A percentile compares a stretch with the other conserved stretches of the same genome.
phyloP scores from a whole-genome alignment of 2,888 invertebrate species.

The Gymnocheta viridis region DNA sequence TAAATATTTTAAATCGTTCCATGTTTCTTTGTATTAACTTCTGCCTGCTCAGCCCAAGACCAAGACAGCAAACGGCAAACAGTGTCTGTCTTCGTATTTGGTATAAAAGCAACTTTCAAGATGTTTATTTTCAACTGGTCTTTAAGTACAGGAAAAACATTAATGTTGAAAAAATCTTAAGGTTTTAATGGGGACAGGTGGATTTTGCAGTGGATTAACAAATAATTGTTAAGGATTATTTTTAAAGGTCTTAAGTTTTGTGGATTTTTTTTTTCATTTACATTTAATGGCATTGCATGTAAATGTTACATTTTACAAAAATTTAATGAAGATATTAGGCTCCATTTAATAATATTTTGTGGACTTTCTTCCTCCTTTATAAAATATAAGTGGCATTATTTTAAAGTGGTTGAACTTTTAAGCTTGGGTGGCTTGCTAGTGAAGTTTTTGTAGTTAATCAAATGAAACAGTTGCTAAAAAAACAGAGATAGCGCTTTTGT shows the following conservation, averaged over 20 bases:
- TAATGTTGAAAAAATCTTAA: constrained; percentile 28
- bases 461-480: neutral
- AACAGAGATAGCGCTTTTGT: too few relatives aligned
- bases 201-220: constrained; percentile 64
- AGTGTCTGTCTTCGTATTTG: neutral
- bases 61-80: neutral
- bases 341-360: constrained; percentile 29
- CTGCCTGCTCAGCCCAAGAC: neutral
- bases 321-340: constrained; percentile 46
- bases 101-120: neutral
- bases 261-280: constrained; percentile 10
- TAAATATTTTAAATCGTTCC: constrained; percentile 46
- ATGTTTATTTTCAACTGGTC: constrained; percentile 7
- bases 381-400: neutral
- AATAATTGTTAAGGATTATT: constrained; percentile 65
- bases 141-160: constrained; percentile 2
- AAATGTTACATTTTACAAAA: constrained; percentile 59
- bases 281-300: constrained; percentile 65
- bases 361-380: neutral
- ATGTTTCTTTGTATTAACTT: neutral
- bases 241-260: constrained; percentile 32
- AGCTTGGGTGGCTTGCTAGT: constrained; percentile 31
- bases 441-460: neutral
- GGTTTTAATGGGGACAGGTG: constrained; percentile 66
- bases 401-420: neutral